Evolutionary conservation across 2,888 invertebrate genomes (phyloP).

Genomic region (Stenodera caucasica): DNA sequence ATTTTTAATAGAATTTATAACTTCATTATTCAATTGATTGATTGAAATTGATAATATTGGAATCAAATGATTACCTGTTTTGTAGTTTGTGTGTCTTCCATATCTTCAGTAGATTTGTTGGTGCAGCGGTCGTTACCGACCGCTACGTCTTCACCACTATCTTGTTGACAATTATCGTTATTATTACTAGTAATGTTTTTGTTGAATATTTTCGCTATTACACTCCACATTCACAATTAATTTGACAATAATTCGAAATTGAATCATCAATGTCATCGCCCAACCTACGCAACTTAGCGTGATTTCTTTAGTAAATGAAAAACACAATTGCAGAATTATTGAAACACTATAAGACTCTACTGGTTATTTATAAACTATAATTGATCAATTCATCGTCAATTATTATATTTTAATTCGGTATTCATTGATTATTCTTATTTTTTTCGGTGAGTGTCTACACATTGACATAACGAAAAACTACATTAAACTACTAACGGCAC

Average conservation of each 20-base stretch:
- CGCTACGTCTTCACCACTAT: slow-evolving; percentile 36
- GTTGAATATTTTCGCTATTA: slow-evolving; percentile 54
- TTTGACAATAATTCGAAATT: slow-evolving; percentile 46
- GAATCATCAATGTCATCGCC: slow-evolving; percentile 55
- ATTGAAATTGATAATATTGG: background rate
- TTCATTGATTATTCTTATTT: slow-evolving; percentile 33
- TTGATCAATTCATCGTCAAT: slow-evolving; percentile 31
- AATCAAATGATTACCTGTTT: slow-evolving; percentile 61
- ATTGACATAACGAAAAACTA: slow-evolving; percentile 51
- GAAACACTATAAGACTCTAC: slow-evolving; percentile 8
- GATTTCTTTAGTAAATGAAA: background rate
- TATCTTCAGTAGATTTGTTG: slow-evolving; percentile 58
- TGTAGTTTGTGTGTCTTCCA: slow-evolving; percentile 67
- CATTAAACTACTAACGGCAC: slow-evolving; percentile 37
- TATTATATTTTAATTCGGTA: slow-evolving; percentile 26
- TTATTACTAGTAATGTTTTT: slow-evolving; percentile 49
- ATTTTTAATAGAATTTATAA: background rate
- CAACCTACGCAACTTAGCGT: slow-evolving; percentile 46
- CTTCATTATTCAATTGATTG: background rate
- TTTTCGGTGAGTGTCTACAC: slow-evolving; percentile 47
- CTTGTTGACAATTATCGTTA: background rate
- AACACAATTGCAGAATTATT: background rate
- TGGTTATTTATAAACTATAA: slow-evolving; percentile 37
- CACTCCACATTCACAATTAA: slow-evolving; percentile 53
- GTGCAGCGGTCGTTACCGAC: slow-evolving; percentile 39